A percentile compares a stretch with the other conserved stretches of the same genome.
phyloP scores from a whole-genome alignment of 2,113 vertebrate species.

The Phoenicopterus ruber region DNA sequence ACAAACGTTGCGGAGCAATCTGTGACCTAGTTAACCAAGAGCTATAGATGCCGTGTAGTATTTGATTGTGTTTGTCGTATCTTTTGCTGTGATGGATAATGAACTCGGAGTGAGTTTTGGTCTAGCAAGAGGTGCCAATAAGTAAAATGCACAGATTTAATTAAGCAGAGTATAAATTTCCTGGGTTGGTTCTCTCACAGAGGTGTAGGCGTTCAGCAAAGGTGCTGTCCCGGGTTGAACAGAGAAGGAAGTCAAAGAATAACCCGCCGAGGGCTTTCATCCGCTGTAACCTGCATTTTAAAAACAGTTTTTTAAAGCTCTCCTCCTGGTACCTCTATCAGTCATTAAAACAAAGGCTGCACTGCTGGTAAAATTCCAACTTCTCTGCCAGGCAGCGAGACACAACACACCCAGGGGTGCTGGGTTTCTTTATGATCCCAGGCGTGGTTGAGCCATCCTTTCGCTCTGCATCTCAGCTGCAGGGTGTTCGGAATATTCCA shows the following conservation, averaged over 20 bases:
- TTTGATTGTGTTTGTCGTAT: not conserved
- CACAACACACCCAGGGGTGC: not conserved
- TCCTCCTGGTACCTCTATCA: not conserved
- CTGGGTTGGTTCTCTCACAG: not conserved
- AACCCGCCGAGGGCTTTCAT: not conserved
- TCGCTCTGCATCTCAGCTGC: not conserved
- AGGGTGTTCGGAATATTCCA: not conserved
- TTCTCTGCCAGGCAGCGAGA: not conserved
- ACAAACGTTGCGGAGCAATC: not conserved
- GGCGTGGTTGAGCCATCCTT: fast-evolving
- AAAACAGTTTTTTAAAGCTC: not conserved
- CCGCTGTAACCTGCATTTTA: not conserved
- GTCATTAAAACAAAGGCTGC: not conserved
- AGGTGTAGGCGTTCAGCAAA: not conserved
- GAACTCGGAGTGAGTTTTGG: not conserved
- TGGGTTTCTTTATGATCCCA: not conserved
- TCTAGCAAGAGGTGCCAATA: not conserved
- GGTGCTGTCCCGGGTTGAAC: not conserved
- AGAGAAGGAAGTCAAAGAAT: not conserved
- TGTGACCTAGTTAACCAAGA: slow-evolving; percentile 45
- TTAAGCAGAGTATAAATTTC: not conserved
- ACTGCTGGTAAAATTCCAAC: not conserved
- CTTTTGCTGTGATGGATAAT: not conserved
- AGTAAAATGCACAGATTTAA: slow-evolving; percentile 5
- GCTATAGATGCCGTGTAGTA: not conserved